Evolutionary conservation across 1,140 invertebrate species (phyloP).

Genomic region (Gonatopus flavifemur): DNA sequence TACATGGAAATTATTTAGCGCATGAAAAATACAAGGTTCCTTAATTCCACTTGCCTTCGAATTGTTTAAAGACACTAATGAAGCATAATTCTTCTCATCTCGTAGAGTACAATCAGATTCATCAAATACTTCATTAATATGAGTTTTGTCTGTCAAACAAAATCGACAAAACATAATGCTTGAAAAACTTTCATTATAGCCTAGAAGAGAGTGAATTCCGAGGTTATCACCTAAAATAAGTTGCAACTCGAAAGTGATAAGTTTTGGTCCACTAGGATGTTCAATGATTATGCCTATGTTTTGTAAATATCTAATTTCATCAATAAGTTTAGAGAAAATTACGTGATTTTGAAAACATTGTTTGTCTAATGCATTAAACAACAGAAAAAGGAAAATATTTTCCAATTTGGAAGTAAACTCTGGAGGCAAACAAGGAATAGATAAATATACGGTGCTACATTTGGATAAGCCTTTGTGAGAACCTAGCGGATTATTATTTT

Average conservation of each 20-base stretch:
- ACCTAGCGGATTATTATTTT: not conserved
- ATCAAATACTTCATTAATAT: slow-evolving; percentile 1
- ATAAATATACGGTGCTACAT: slow-evolving; percentile 1
- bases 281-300: not conserved
- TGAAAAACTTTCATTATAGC: slow-evolving; percentile 5
- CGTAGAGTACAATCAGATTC: slow-evolving; percentile 3
- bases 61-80: not conserved
- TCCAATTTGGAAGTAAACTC: not conserved
- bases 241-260: not conserved
- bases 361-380: too few relatives aligned
- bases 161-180: slow-evolving; percentile 39
- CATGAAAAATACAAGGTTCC: not conserved
- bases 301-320: not conserved
- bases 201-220: not conserved
- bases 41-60: not conserved
- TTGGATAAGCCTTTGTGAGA: slow-evolving; percentile 3
- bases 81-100: slow-evolving; percentile 1
- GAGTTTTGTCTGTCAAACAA: not conserved
- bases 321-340: not conserved
- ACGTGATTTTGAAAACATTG: slow-evolving; percentile 3
- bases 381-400: slow-evolving; percentile 7
- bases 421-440: slow-evolving; percentile 3
- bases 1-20: slow-evolving; percentile 4
- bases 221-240: slow-evolving; percentile 4
- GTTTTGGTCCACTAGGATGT: not conserved